phyloP scores from a whole-genome alignment of 2,113 vertebrate species.

The Microtus ochrogaster region DNA sequence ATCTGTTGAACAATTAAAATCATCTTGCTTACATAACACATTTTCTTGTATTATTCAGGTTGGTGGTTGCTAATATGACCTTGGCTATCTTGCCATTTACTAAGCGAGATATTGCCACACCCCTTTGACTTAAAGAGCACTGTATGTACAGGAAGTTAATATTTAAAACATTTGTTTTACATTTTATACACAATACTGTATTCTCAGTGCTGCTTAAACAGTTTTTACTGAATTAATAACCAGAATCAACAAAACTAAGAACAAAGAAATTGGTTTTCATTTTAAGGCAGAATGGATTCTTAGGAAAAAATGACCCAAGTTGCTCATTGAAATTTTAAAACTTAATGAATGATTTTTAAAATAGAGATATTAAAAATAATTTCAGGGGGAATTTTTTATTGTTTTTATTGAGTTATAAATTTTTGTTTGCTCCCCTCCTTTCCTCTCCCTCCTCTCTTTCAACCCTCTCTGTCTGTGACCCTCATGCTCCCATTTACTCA shows the following conservation, averaged over 20 bases:
- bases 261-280: neutral
- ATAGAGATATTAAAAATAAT: neutral
- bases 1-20: neutral
- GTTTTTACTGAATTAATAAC: neutral
- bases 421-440: too few species aligned
- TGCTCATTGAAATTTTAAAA: slow-evolving; percentile 5
- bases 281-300: neutral
- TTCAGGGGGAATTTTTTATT: neutral
- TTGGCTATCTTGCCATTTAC: neutral
- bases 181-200: neutral
- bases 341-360: neutral
- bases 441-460: too few species aligned
- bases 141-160: neutral
- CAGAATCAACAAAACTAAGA: neutral
- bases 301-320: neutral
- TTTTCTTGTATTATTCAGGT: neutral
- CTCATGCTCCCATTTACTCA: too few species aligned
- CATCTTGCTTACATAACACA: neutral
- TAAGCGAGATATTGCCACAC: neutral
- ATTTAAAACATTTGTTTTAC: neutral
- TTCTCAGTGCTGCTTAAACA: neutral
- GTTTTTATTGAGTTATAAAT: too few species aligned
- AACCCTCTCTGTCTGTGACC: too few species aligned
- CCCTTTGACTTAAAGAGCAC: neutral
- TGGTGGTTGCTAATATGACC: neutral